These are phyloP conservation scores for Chromis chromis DNA, from an alignment of 2,797 vertebrate genomes.

Conservation along the genomic window DNA sequence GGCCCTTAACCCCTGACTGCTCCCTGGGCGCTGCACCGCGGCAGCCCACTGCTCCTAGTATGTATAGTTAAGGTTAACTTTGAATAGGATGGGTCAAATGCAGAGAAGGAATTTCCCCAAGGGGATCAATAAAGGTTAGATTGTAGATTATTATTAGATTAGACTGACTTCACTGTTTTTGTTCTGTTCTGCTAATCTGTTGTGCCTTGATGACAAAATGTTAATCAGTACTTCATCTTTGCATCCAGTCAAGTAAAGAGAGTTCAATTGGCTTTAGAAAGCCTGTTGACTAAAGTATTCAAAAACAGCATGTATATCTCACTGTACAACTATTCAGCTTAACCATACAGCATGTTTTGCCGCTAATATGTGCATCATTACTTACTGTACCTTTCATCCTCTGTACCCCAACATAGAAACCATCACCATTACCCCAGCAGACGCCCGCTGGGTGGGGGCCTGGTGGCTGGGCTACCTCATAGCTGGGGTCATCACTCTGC, in stretches of 20 bases:
- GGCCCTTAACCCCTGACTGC: too few species aligned
- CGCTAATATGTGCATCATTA: background rate
- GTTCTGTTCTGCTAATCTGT: too few species aligned
- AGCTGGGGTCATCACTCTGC: constrained; percentile 80
- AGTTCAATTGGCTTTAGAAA: background rate
- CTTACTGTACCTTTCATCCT: constrained; percentile 1
- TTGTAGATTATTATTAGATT: too few species aligned
- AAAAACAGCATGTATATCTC: background rate
- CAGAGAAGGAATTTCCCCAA: too few species aligned
- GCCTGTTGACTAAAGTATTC: background rate
- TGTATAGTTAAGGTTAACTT: too few species aligned
- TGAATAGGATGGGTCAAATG: too few species aligned
- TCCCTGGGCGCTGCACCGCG: too few species aligned
- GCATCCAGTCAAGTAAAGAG: background rate
- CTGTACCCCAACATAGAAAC: constrained; percentile 79
- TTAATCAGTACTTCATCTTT: background rate
- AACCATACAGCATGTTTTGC: constrained; percentile 1
- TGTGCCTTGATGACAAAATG: background rate
- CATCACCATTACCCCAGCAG: constrained; percentile 88
- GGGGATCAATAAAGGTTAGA: too few species aligned
- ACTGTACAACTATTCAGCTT: background rate
- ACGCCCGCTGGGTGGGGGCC: constrained; percentile 94
- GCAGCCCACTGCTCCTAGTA: too few species aligned
- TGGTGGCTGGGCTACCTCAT: constrained; percentile 94
- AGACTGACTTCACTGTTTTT: too few species aligned